Conservation (phyloP, 2,888 invertebrate species). For the Labia minor region DNA sequence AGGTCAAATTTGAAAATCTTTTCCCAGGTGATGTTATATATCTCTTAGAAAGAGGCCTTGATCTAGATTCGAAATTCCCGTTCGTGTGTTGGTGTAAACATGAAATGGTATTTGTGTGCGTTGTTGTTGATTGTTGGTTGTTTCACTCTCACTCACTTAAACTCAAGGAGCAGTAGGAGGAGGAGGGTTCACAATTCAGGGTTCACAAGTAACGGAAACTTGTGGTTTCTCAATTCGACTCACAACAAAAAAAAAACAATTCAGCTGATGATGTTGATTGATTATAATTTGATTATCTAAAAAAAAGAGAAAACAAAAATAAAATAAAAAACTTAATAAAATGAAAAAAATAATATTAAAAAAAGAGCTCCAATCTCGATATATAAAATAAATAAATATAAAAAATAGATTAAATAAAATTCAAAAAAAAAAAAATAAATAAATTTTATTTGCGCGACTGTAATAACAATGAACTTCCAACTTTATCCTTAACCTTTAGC, state of each 20-base stretch:
- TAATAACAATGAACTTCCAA: no score
- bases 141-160: background rate
- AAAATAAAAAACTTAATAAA: no score
- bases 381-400: background rate
- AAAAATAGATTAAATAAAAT: no score
- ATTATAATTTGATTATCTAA: background rate
- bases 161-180: no score
- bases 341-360: background rate
- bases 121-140: background rate
- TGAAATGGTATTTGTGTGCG: background rate
- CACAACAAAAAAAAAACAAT: no score
- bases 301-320: background rate
- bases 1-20: background rate
- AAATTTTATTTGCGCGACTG: no score
- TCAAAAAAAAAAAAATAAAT: no score
- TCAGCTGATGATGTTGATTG: no score
- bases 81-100: background rate
- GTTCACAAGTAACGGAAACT: background rate
- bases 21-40: background rate
- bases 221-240: background rate
- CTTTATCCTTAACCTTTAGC: no score
- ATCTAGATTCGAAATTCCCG: background rate
- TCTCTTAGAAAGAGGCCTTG: background rate
- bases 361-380: background rate
- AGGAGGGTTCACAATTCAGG: no score